Base-by-base conservation (phyloP, 1,140 invertebrate genomes). In the Drosophila orena region DNA sequence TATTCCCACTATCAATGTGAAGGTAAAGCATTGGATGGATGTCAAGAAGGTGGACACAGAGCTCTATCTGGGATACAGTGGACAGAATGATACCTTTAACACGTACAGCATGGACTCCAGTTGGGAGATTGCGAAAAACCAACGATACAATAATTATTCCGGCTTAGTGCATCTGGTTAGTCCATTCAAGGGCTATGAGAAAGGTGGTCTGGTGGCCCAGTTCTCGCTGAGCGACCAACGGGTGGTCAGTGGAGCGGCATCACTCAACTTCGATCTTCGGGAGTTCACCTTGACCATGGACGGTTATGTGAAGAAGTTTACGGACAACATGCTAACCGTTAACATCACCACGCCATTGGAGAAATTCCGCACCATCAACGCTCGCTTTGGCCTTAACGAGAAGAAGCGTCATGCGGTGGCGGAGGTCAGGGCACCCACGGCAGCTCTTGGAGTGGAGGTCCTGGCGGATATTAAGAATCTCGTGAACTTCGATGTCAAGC, bases 291-390 rank as follows among this genome's bases (percentile, higher is more conserved):
- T 95, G 1, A 92, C 93, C 52, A 93, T 95, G 24, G 93, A 95
- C 94, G 95, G 95, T 6, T 93, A 95, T 81, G 93, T 95, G 54
- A 94, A 93, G 37, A 94, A 94, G 49, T 92, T 96, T 17, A 95
- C 94, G 1, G 94, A 95, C 79, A 95, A 94, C 75, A 95, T 95
- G 94, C 79, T 96, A 4, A 92, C 93, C 17, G 94, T 97, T 4
- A 96, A 96, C 78, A 93, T 96, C 0, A 96, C 95, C 2, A 96
- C 95, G 2, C 95, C 96, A 0, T 92, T 95, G 22, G 94, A 96
- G 54, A 95, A 94, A 53, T 95, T 95, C 68, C 93, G 94, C 1
- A 94, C 93, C 3, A 93, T 96, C 10, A 93, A 93, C 1, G 96
- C 94, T n/a, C 93, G 95, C 27, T 95, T 97, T 76, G 96, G 95